These are phyloP conservation scores for Oryzias melastigma DNA, from an alignment of 2,113 vertebrate genomes.

Conservation along the genomic window DNA sequence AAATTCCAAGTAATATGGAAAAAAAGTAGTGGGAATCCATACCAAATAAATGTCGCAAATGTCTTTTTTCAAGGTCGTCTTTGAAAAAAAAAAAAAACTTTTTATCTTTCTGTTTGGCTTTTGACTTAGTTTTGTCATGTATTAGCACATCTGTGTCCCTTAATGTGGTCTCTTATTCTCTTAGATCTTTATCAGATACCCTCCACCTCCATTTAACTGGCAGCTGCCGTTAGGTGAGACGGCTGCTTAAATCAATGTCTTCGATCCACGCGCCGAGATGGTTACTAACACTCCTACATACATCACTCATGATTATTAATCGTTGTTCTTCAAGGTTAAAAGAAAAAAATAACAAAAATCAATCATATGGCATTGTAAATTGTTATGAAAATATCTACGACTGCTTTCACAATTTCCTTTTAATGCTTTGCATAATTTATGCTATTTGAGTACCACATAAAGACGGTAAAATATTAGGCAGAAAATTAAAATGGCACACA, in stretches of 20 bases:
- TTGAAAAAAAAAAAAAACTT: too few species aligned
- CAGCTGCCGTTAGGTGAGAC: conserved; percentile 59
- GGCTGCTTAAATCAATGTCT: conserved; percentile 65
- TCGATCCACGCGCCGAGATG: conserved; percentile 55
- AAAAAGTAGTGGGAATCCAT: conserved; percentile 13
- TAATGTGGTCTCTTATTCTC: conserved; percentile 39
- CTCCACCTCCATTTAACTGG: conserved; percentile 60
- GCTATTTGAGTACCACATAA: conserved; percentile 48
- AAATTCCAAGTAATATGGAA: conserved; percentile 25
- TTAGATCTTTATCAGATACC: conserved; percentile 54
- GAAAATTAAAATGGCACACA: conserved; percentile 31
- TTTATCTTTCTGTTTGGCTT: too few species aligned
- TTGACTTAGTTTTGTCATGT: background rate
- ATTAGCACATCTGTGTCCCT: background rate
- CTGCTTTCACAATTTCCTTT: conserved; percentile 28
- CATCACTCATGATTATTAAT: conserved; percentile 48
- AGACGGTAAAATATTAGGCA: conserved; percentile 28
- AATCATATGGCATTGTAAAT: too few species aligned
- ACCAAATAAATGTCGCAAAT: background rate
- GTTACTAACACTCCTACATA: conserved; percentile 36
- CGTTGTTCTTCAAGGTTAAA: conserved; percentile 8
- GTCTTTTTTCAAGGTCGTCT: background rate
- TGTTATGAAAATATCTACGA: conserved; percentile 5
- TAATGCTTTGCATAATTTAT: conserved; percentile 30
- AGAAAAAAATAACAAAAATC: background rate